phyloP scores from a whole-genome alignment of 1,140 invertebrate species.

The Lordiphosa clarofinis region DNA sequence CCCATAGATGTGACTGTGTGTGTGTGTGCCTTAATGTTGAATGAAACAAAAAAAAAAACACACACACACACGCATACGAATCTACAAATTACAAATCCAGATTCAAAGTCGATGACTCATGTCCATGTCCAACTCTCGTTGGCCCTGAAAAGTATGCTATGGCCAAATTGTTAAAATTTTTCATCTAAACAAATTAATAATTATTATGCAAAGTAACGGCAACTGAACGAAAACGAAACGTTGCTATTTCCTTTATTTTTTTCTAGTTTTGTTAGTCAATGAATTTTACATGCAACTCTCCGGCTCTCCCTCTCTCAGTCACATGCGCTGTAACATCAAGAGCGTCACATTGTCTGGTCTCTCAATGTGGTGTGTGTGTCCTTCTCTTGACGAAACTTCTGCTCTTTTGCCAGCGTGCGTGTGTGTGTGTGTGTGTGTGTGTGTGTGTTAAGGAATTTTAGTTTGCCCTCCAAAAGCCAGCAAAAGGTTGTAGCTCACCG shows the following conservation, averaged over 20 bases:
- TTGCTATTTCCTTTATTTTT: no score
- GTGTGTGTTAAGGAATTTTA: not conserved
- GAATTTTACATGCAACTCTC: slow-evolving; percentile 58
- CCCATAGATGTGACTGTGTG: not conserved
- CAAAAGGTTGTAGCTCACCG: slow-evolving; percentile 56
- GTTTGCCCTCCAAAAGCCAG: slow-evolving; percentile 65
- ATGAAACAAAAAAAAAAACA: not conserved
- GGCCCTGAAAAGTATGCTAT: slow-evolving; percentile 7
- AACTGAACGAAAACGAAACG: slow-evolving; percentile 43
- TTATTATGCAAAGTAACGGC: slow-evolving; percentile 2
- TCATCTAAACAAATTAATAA: not conserved
- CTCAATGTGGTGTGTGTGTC: slow-evolving; percentile 9
- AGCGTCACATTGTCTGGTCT: slow-evolving; percentile 6
- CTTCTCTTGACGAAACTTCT: slow-evolving; percentile 51
- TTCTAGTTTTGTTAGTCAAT: slow-evolving; percentile 65
- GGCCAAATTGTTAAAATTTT: slow-evolving; percentile 1
- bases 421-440: no score
- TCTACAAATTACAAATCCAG: not conserved
- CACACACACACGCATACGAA: not conserved
- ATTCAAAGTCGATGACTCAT: not conserved
- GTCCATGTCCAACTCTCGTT: no score
- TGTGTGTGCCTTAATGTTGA: slow-evolving; percentile 3
- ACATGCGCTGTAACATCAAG: slow-evolving; percentile 5
- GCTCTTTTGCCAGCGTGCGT: slow-evolving; percentile 6
- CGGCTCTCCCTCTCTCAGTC: not conserved